A percentile compares a stretch with the other conserved stretches of the same genome.
Evolutionary conservation across 30 jellyfish, hydroid and myxozoan genomes (phyloP).

Genomic region (Nemopilema nomurai): DNA sequence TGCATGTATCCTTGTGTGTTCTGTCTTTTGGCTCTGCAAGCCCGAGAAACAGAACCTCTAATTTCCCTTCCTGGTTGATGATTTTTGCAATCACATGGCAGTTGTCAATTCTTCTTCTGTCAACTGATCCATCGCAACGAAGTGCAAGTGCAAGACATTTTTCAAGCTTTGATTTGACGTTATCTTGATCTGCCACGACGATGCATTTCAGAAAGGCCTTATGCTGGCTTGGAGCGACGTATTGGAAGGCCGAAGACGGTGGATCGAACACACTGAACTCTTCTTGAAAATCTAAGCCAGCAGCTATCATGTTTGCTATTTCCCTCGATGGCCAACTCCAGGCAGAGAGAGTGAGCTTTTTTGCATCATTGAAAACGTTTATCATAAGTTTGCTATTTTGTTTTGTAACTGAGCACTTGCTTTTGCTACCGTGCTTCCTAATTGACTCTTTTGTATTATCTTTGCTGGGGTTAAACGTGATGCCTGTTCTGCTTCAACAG

Average conservation of each 20-base stretch:
- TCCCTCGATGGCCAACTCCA: constrained; percentile 25
- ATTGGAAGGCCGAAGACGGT: not conserved
- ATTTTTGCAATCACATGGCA: constrained; percentile 26
- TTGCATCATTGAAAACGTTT: constrained; percentile 27
- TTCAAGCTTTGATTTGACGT: not conserved
- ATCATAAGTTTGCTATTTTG: constrained; percentile 2
- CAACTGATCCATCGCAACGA: constrained; percentile 21
- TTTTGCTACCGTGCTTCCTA: constrained; percentile 23
- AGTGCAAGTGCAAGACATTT: not conserved
- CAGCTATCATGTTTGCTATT: constrained; percentile 6
- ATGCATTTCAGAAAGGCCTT: constrained; percentile 2
- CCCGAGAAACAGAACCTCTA: constrained; percentile 3
- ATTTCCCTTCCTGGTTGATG: constrained; percentile 16
- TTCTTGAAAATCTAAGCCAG: not conserved
- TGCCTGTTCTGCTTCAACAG: constrained; percentile 24
- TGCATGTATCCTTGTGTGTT: not conserved
- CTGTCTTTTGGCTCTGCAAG: not conserved
- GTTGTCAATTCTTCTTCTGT: constrained; percentile 26
- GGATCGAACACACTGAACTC: not conserved
- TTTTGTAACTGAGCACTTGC: not conserved
- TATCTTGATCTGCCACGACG: constrained; percentile 11
- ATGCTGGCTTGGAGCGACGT: not conserved
- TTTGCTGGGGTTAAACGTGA: constrained; percentile 19
- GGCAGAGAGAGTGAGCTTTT: constrained; percentile 30
- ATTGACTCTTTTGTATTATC: constrained; percentile 1